phyloP scores from a whole-genome alignment of 1,140 invertebrate genomes.

The Amyelois transitella region DNA sequence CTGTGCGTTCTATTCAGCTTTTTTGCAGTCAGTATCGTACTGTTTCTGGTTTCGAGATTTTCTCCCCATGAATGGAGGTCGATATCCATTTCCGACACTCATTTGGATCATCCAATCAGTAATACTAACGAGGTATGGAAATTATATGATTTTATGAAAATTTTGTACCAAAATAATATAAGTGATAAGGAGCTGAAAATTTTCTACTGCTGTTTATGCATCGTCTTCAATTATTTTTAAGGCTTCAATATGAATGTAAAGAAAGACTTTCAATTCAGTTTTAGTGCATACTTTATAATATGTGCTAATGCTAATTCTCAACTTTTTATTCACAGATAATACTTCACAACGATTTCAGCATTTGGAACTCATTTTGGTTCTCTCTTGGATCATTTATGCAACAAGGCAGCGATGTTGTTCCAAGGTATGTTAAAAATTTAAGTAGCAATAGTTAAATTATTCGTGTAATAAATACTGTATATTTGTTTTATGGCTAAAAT shows the following conservation, averaged over 20 bases:
- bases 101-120: constrained; percentile 53
- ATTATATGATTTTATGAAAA: no score
- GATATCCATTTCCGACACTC: constrained; percentile 52
- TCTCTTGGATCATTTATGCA: constrained; percentile 96
- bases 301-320: no score
- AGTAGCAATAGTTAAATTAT: no score
- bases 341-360: constrained; percentile 64
- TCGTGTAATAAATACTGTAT: no score
- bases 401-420: constrained; percentile 92
- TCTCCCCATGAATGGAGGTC: constrained; percentile 94
- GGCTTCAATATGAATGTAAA: no score
- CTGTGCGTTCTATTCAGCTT: constrained; percentile 96
- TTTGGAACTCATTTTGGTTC: constrained; percentile 85
- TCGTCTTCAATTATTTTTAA: no score
- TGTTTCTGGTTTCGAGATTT: constrained; percentile 96
- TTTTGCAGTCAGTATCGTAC: constrained; percentile 95
- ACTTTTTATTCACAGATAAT: constrained; percentile 54
- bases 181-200: no score
- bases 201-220: no score
- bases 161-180: no score
- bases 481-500: no score
- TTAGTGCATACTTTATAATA: no score
- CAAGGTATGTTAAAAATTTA: constrained; percentile 80
- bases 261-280: no score
- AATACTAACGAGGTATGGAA: constrained; percentile 58